Base-by-base conservation (phyloP, 1,140 invertebrate species). In the Drosophila micromelanica region DNA sequence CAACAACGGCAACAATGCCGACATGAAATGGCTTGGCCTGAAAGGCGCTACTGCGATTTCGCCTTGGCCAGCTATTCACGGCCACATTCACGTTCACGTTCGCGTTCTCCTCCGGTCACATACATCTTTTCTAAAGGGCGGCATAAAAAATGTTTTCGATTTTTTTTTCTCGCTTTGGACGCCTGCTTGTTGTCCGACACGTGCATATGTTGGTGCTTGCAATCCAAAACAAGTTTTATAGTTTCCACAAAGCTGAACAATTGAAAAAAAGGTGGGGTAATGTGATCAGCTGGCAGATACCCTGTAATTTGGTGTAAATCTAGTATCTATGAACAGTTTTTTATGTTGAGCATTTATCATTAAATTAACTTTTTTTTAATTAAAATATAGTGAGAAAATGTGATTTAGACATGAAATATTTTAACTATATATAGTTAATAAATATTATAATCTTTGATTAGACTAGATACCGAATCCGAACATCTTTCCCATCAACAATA, bases 71-170 rank as follows among this genome's bases (percentile, higher is more conserved):
- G 11, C 37, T 30, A 46, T 30, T 54, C 9, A 13, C 11, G 13
- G 13, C 15, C 11, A 59, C 30, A n/a, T 32, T 27, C 35, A 20
- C 20, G 2, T 20, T 11, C 54, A 42, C 37, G 54, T 37, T 27
- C 38, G 20, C 37, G 54, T 27, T 56, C 42, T 30, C 54, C 54
- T 54, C 12, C 12, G 51, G 8, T 35, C 15, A 20, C 51, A 48
- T 17, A 48, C 5, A 27, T 48, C 17, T 11, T 17, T n/a, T 27
- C n/a, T n/a, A n/a, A 6, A n/a, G 20, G 5, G 8, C n/a, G n/a
- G 45, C 60, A 40, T 52, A 40, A 32, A 55, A 64, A 54, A 37
- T 38, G 46, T 43, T 17, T 30, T 42, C 56, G 12, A 55, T 55
- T 55, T 55, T 55, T 6, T 35, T n/a, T n/a, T n/a, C n/a, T n/a